phyloP scores from a whole-genome alignment of 2,888 invertebrate genomes.

The Esperia sulphurella region DNA sequence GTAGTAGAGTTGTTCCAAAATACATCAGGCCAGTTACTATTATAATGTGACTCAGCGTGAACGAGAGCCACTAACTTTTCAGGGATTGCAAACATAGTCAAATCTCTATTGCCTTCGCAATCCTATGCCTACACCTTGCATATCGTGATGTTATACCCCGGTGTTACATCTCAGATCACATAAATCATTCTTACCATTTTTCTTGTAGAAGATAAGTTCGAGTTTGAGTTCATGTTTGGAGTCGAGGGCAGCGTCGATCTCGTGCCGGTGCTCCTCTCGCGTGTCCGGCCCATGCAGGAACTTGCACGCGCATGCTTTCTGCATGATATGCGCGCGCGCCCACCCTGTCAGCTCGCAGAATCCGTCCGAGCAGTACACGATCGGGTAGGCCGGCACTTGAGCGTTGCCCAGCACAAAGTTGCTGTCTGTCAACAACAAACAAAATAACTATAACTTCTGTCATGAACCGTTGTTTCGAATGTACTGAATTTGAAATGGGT shows the following conservation, averaged over 20 bases:
- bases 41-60: too few species aligned
- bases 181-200: slow-evolving; percentile 86
- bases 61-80: too few species aligned
- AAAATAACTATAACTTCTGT: background rate
- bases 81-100: too few species aligned
- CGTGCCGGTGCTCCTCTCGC: slow-evolving; percentile 90
- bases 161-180: too few species aligned
- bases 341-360: slow-evolving; percentile 97
- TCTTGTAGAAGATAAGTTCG: slow-evolving; percentile 96
- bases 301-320: slow-evolving; percentile 96
- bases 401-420: slow-evolving; percentile 98
- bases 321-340: slow-evolving; percentile 97
- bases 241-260: slow-evolving; percentile 94
- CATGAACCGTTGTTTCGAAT: background rate
- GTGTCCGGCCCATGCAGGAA: slow-evolving; percentile 96
- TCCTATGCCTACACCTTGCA: too few species aligned
- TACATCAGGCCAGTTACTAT: too few species aligned
- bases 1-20: too few species aligned
- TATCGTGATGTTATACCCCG: too few species aligned
- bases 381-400: slow-evolving; percentile 93
- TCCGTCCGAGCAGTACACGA: slow-evolving; percentile 97
- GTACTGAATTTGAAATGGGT: background rate
- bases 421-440: slow-evolving; percentile 84
- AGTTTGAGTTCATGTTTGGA: slow-evolving; percentile 95
- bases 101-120: too few species aligned